Evolutionary conservation across 2,888 invertebrate species (phyloP).

Genomic region (Heteromyza rotundicornis): DNA sequence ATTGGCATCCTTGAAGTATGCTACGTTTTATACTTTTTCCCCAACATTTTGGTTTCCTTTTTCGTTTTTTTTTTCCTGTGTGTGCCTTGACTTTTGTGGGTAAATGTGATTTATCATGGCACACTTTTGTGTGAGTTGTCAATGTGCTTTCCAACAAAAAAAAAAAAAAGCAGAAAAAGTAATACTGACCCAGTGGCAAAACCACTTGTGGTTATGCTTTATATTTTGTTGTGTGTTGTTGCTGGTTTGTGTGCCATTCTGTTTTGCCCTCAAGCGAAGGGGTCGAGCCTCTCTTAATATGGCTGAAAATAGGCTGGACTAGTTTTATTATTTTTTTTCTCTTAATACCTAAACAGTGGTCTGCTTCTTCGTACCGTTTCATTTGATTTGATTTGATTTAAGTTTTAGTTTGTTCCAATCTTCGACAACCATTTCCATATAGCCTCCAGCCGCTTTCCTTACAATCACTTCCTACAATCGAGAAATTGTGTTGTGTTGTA

Average conservation of each 20-base stretch:
- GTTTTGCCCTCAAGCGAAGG: too few relatives aligned
- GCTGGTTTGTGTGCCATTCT: neutral
- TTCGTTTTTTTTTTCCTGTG: too few relatives aligned
- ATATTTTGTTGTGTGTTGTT: neutral
- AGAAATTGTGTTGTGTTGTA: too few relatives aligned
- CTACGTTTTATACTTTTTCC: too few relatives aligned
- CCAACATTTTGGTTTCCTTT: too few relatives aligned
- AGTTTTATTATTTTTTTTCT: too few relatives aligned
- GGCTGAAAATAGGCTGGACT: too few relatives aligned
- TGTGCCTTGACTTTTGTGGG: neutral
- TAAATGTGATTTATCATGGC: neutral
- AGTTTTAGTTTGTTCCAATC: too few relatives aligned
- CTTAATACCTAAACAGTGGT: too few relatives aligned
- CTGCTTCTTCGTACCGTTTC: neutral
- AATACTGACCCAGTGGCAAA: constrained; percentile 2
- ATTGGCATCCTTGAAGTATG: neutral
- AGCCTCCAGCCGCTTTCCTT: neutral
- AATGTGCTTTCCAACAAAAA: neutral
- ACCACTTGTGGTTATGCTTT: neutral
- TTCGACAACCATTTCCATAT: too few relatives aligned
- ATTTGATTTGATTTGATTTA: neutral
- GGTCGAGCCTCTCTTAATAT: too few relatives aligned
- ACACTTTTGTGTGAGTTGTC: neutral
- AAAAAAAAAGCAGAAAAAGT: too few relatives aligned
- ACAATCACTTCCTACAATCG: neutral